Evolutionary conservation across 2,113 vertebrate genomes (phyloP).

Genomic region (Planiliza haematocheilus): DNA sequence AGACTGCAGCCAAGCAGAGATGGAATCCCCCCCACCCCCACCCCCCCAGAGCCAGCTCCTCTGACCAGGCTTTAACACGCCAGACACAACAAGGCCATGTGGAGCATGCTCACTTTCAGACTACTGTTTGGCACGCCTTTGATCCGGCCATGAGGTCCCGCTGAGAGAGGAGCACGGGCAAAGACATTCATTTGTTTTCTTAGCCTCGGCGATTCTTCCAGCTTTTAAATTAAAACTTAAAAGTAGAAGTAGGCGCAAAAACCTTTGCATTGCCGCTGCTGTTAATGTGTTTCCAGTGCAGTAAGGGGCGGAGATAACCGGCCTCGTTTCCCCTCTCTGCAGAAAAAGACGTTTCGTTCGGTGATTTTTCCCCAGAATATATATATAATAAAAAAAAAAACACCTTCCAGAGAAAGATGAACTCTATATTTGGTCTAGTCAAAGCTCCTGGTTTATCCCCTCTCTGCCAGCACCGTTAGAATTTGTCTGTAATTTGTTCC

Average conservation of each 20-base stretch:
- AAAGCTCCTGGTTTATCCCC: background rate
- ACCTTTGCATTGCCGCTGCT: too few relatives aligned
- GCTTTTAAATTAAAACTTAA: too few relatives aligned
- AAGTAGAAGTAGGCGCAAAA: too few relatives aligned
- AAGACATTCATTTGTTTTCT: too few relatives aligned
- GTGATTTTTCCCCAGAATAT: too few relatives aligned
- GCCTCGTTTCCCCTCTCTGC: background rate
- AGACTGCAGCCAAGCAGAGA: constrained; percentile 27
- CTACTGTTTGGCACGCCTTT: constrained; percentile 70
- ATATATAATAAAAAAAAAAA: background rate
- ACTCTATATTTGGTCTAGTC: background rate
- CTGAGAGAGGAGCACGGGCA: constrained; percentile 42
- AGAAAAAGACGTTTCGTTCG: background rate
- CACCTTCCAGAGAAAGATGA: constrained; percentile 18
- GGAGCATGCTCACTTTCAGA: constrained; percentile 64
- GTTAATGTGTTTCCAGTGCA: constrained; percentile 3
- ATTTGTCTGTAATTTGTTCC: constrained; percentile 5
- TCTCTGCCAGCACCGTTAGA: background rate
- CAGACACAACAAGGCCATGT: constrained; percentile 77
- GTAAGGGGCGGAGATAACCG: background rate
- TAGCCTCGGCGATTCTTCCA: too few relatives aligned
- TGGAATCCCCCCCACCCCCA: constrained; percentile 66
- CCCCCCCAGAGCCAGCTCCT: constrained; percentile 44
- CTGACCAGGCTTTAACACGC: constrained; percentile 54
- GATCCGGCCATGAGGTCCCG: constrained; percentile 61